These are phyloP conservation scores for Melanostigma gelatinosum DNA, from an alignment of 2,113 vertebrate genomes.

Conservation along the genomic window DNA sequence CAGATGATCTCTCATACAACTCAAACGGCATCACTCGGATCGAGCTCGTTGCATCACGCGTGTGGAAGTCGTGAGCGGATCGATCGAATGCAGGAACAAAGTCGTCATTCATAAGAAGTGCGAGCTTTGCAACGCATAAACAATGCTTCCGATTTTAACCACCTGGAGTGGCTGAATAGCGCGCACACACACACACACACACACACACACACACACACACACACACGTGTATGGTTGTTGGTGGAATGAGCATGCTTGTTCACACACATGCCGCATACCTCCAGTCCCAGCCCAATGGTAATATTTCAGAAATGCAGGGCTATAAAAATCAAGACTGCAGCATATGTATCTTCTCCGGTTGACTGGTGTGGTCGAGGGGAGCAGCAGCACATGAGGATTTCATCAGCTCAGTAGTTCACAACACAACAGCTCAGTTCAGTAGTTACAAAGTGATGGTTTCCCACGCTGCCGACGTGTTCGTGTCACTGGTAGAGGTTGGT, in stretches of 20 bases:
- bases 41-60: no score
- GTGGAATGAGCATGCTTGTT: slow-evolving; percentile 66
- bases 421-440: slow-evolving; percentile 74
- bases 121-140: slow-evolving; percentile 25
- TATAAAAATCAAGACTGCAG: slow-evolving; percentile 68
- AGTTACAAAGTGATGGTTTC: slow-evolving; percentile 68
- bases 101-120: slow-evolving; percentile 38
- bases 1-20: not conserved
- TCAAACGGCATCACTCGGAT: no score
- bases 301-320: slow-evolving; percentile 76
- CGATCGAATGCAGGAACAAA: slow-evolving; percentile 3
- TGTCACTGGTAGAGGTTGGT: slow-evolving; percentile 61
- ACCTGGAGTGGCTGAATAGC: slow-evolving; percentile 62
- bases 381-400: slow-evolving; percentile 48
- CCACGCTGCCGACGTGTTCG: slow-evolving; percentile 51
- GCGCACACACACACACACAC: slow-evolving; percentile 64
- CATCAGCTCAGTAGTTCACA: slow-evolving; percentile 81
- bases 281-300: slow-evolving; percentile 64
- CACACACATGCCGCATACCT: slow-evolving; percentile 72
- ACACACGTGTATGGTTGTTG: slow-evolving; percentile 56
- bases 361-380: slow-evolving; percentile 54
- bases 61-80: no score
- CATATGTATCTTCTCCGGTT: slow-evolving; percentile 66
- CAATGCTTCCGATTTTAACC: slow-evolving; percentile 38
- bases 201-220: slow-evolving; percentile 65